Evolutionary conservation across 1,140 invertebrate genomes (phyloP).

Genomic region (Camponotus vicinus): DNA sequence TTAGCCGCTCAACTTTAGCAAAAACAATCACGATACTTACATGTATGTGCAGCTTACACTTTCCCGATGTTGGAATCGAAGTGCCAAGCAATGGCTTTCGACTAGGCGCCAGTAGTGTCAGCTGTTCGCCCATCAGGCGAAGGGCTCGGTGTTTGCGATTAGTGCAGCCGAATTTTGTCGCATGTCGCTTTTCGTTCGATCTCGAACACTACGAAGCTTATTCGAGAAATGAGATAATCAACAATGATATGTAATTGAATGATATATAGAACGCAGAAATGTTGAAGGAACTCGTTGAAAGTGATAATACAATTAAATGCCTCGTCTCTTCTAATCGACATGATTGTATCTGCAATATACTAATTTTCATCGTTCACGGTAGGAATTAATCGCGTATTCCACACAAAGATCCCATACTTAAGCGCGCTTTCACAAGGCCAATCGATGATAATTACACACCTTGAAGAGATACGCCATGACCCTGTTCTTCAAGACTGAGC

Average conservation of each 20-base stretch:
- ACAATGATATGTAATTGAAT: neutral
- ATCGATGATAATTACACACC: constrained; percentile 28
- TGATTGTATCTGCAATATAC: constrained; percentile 13
- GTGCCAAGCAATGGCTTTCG: too few species aligned
- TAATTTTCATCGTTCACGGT: constrained; percentile 49
- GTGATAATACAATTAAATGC: neutral
- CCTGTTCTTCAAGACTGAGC: constrained; percentile 20
- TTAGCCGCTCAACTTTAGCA: too few species aligned
- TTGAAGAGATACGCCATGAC: constrained; percentile 36
- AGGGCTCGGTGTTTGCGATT: too few species aligned
- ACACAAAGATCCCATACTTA: constrained; percentile 1
- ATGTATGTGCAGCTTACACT: too few species aligned
- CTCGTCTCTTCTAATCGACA: neutral
- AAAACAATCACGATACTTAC: too few species aligned
- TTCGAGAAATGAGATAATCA: neutral
- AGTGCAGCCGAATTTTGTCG: too few species aligned
- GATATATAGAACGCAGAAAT: too few species aligned
- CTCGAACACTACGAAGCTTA: too few species aligned
- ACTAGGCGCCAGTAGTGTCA: too few species aligned
- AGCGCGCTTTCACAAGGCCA: constrained; percentile 4
- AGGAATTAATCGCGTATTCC: neutral
- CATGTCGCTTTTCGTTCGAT: too few species aligned
- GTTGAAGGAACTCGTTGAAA: constrained; percentile 33
- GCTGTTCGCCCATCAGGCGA: too few species aligned
- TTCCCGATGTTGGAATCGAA: too few species aligned